Conservation (phyloP, 2,888 invertebrate species). For the Leuctra nigra region DNA sequence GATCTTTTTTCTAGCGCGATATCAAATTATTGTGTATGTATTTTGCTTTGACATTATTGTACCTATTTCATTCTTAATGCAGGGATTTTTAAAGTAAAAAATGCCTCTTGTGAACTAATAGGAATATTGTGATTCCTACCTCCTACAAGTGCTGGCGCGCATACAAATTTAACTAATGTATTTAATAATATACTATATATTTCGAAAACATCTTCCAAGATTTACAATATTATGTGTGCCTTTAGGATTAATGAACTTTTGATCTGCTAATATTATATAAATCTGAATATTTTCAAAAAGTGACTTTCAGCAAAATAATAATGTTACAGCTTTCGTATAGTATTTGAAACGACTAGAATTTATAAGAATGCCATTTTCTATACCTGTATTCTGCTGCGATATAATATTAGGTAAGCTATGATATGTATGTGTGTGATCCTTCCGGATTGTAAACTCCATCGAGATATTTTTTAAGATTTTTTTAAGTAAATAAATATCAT, state of each 20-base stretch:
- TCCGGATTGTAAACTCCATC: not conserved
- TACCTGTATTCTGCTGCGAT: slow-evolving; percentile 5
- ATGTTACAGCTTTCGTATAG: slow-evolving; percentile 9
- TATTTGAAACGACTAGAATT: not conserved
- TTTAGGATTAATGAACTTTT: not conserved
- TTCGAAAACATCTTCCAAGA: not conserved
- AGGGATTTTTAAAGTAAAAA: not conserved
- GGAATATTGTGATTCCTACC: not conserved
- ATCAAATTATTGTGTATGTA: not conserved
- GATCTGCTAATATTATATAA: not conserved
- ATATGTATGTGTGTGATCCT: slow-evolving; percentile 22
- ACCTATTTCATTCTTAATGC: no score
- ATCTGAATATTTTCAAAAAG: slow-evolving; percentile 10
- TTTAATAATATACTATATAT: not conserved
- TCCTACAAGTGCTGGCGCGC: not conserved
- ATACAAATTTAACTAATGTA: not conserved
- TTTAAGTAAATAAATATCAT: slow-evolving; percentile 24
- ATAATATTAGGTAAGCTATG: no score
- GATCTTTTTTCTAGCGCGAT: not conserved
- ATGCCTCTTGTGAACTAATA: not conserved
- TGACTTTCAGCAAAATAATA: not conserved
- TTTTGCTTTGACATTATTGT: no score
- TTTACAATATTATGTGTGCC: slow-evolving; percentile 2
- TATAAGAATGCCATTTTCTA: slow-evolving; percentile 22
- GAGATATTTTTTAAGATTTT: slow-evolving; percentile 26